A percentile compares a stretch with the other conserved stretches of the same genome.
Evolutionary conservation across 2,113 vertebrate genomes (phyloP).

Genomic region (Rutilus rutilus): DNA sequence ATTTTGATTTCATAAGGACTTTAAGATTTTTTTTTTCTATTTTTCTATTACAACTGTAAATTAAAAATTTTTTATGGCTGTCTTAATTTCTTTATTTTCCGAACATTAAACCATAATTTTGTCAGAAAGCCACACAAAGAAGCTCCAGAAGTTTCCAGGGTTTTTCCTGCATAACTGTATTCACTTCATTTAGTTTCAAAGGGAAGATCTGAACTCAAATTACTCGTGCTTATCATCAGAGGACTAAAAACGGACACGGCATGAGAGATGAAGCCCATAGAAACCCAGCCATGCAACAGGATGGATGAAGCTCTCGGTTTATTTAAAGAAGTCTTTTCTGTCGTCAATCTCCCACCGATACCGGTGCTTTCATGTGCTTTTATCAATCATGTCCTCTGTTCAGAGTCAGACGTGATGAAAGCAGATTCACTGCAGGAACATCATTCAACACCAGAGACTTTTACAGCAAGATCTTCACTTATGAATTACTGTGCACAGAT

Average conservation of each 20-base stretch:
- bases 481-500: neutral
- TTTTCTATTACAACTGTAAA: no score
- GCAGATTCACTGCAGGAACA: neutral
- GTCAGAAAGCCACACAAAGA: neutral
- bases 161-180: neutral
- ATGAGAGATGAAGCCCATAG: conserved; percentile 11
- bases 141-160: neutral
- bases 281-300: neutral
- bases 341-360: conserved; percentile 31
- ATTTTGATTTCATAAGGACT: no score
- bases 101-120: no score
- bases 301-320: conserved; percentile 38
- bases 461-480: neutral
- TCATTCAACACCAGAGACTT: neutral
- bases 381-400: conserved; percentile 4
- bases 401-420: neutral
- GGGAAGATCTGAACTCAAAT: neutral
- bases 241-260: conserved; percentile 14
- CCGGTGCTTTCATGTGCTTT: conserved; percentile 27
- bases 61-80: no score
- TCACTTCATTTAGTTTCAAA: neutral
- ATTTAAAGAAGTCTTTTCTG: conserved; percentile 40
- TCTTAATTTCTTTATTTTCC: no score
- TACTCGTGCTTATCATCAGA: conserved; percentile 10
- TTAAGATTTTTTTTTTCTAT: no score